These are phyloP conservation scores for Bryconaethiops microstoma DNA, from an alignment of 2,797 vertebrate genomes.

Conservation along the genomic window DNA sequence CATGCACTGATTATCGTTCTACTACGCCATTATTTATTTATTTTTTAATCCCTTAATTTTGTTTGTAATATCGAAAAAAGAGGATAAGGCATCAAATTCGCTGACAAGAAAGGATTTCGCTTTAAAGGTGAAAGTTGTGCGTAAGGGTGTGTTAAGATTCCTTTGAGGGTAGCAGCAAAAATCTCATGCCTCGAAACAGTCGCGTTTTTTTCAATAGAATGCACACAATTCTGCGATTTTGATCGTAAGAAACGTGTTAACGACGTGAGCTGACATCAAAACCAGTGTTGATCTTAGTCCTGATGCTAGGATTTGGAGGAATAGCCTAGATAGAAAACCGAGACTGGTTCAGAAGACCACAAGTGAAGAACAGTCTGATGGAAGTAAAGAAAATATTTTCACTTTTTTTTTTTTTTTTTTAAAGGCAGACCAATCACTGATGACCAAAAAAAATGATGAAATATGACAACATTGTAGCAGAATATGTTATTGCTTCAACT, in stretches of 20 bases:
- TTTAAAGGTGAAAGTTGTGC: slow-evolving; percentile 70
- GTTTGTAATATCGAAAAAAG: slow-evolving; percentile 49
- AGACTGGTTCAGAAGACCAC: slow-evolving; percentile 28
- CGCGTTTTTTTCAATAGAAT: slow-evolving; percentile 54
- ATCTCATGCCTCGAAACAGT: slow-evolving; percentile 66
- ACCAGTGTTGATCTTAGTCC: slow-evolving; percentile 66
- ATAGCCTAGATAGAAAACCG: slow-evolving; percentile 48
- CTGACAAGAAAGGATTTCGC: slow-evolving; percentile 56
- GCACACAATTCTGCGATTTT: slow-evolving; percentile 53
- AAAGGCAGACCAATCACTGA: slow-evolving; percentile 11
- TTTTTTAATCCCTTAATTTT: slow-evolving; percentile 26
- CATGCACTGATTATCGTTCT: slow-evolving; percentile 67
- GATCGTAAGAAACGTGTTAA: slow-evolving; percentile 11
- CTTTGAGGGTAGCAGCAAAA: slow-evolving; percentile 77
- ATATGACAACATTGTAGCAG: slow-evolving; percentile 59
- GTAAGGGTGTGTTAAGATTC: slow-evolving; percentile 67
- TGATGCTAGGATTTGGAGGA: slow-evolving; percentile 43
- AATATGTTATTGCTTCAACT: slow-evolving; percentile 66
- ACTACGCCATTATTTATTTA: slow-evolving; percentile 46
- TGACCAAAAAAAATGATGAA: slow-evolving; percentile 29
- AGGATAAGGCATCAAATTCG: slow-evolving; percentile 64
- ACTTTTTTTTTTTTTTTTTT: background rate
- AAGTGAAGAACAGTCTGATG: slow-evolving; percentile 42
- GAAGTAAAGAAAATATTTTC: slow-evolving; percentile 18
- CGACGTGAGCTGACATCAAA: slow-evolving; percentile 39